Base-by-base conservation (phyloP, 1,140 invertebrate genomes). In the Neocloeon triangulifer region DNA sequence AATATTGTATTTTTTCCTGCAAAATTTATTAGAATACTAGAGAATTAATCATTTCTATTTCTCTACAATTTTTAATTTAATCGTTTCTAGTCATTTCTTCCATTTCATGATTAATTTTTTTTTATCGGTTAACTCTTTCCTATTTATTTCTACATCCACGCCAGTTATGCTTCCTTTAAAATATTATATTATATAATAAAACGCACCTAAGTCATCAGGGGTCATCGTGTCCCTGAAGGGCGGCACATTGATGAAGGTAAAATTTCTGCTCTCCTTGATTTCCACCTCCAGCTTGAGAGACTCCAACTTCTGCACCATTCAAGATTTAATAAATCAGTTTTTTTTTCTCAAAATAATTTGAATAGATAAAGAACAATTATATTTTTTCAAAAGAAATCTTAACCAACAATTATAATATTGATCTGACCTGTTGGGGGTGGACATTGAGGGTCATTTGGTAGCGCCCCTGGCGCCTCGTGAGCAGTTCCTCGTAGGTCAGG, bases 401-500 rank as follows among this genome's bases (percentile, higher is more conserved):
- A 23, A n/a, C 9, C 9, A 23, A 9, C 22, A 9, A 23, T n/a
- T 9, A 9, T n/a, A 23, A 23, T 23, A 23, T 23, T n/a, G n/a
- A 9, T 23, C n/a, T 9, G n/a, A 23, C 9, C 14, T 31, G 13
- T 14, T 6, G 4, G 15, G 12, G 7, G 16, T 8, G 7, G 7
- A 19, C 5, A 12, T 16, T 5, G 4, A 19, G 30, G 15, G 7
- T 19, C 9, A 14, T 9, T 9, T 9, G 9, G 14, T 19, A 13
- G 14, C 9, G 49, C 2, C 62, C 62, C 27, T 61, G 53, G 20
- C 59, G 49, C 5, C 66, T 49, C 3, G 49, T 44, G 7, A 73
- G 45, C 4, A 73, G 41, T 48, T 71, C 65, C 46, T 73, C 69
- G 41, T 71, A 72, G 0, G 61, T 67, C 29, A 72, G 45, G 38